These are phyloP conservation scores for Ceratoteleas bidentatus DNA, from an alignment of 1,140 invertebrate genomes.

Conservation along the genomic window DNA sequence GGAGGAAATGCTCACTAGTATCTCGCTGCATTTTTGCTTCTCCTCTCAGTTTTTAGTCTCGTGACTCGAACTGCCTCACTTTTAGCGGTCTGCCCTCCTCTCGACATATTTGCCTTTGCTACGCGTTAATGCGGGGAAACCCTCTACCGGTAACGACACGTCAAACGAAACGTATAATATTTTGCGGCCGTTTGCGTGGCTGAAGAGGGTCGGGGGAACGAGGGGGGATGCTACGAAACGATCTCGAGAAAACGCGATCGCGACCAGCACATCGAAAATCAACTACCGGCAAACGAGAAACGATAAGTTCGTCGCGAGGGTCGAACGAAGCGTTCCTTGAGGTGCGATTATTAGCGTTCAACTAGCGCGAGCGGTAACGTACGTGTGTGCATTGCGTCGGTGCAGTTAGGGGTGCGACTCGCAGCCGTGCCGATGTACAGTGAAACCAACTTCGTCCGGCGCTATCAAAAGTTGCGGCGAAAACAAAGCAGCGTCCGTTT, in stretches of 20 bases:
- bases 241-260: constrained; percentile 9
- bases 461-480: constrained; percentile 46
- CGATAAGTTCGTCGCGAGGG: constrained; percentile 8
- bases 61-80: neutral
- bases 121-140: constrained; percentile 32
- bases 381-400: constrained; percentile 22
- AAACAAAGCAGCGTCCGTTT: constrained; percentile 38
- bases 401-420: constrained; percentile 28
- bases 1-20: constrained; percentile 50
- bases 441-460: constrained; percentile 40
- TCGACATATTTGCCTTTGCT: constrained; percentile 14
- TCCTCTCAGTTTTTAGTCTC: constrained; percentile 2
- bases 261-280: constrained; percentile 27
- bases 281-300: constrained; percentile 6
- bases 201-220: no score
- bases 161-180: constrained; percentile 13
- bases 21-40: neutral
- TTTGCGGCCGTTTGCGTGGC: neutral
- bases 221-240: constrained; percentile 13
- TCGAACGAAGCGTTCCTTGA: neutral
- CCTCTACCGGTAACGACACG: constrained; percentile 24
- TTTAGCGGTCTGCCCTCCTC: constrained; percentile 3
- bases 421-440: constrained; percentile 33
- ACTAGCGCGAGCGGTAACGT: constrained; percentile 9
- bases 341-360: constrained; percentile 1